Base-by-base conservation (phyloP, 2,888 invertebrate species). In the Aphrophora alni region DNA sequence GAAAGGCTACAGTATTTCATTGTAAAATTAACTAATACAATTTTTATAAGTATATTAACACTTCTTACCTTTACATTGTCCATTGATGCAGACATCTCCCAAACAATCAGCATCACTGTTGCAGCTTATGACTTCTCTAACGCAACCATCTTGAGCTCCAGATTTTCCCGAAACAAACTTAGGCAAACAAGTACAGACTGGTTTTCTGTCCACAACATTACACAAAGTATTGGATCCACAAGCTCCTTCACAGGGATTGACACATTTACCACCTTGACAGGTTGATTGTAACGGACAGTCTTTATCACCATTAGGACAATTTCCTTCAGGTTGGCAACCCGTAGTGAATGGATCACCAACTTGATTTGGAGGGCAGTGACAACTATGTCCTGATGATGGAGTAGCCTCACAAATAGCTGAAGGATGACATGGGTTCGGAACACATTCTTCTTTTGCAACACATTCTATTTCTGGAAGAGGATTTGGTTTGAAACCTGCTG, bases 391-490 rank as follows among this genome's bases (percentile, higher is more conserved):
- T 21, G 92, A 90, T 7, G 91, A 88, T n/a, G 89, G 88, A 77
- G 91, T 90, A 4, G 93, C 90, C 87, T 95, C 92, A 87, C 97
- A 97, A 77, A 95, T 89, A 1, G 97, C 97, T 0, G 94, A 91
- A 1, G 92, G 88, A 87, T 97, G 97, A 86, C 97, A 97, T 12
- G 95, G 94, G 87, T 93, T 94, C 0, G 95, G 92, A 70, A 85
- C 83, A 86, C 97, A 97, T 68, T 91, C 90, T 85, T 95, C 93
- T 17, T 93, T 89, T 82, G 92, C 90, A 77, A 91, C 90, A 87
- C 97, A 97, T 86, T 93, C 94, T 14, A 96, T 92, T 85, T 97
- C 97, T n/a, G 97, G 93, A 33, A 95, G 88, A 1, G 97, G 96
- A 87, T 96, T 94, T 0, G 95, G 92, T 85, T 91, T 92, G 87